Percentiles rank a stretch among this genome's conserved stretches.
phyloP scores from a whole-genome alignment of 2,797 vertebrate species.

The Gymnoscopelus braueri region DNA sequence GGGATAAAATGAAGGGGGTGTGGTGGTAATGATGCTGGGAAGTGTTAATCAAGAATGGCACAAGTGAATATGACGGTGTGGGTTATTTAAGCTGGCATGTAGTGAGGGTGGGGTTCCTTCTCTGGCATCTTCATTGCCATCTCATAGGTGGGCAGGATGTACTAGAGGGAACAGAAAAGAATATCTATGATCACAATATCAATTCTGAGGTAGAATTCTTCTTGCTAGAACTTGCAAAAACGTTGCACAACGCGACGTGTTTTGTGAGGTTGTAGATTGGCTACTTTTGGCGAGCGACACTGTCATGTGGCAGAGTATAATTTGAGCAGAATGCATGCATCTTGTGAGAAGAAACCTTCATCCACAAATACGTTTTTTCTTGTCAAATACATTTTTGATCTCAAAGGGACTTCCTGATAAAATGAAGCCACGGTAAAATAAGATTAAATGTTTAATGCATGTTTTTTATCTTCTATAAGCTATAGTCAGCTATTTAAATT shows the following conservation, averaged over 20 bases:
- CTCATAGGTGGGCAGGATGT: constrained; percentile 96
- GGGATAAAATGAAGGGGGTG: constrained; percentile 5
- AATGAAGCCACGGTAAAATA: too few species aligned
- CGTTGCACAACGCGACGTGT: too few species aligned
- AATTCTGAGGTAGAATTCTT: too few species aligned
- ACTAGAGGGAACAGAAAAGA: constrained; percentile 74
- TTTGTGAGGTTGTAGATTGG: too few species aligned
- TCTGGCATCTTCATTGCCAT: constrained; percentile 99
- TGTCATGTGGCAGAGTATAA: too few species aligned
- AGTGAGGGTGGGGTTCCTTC: constrained; percentile 96
- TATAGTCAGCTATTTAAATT: background rate
- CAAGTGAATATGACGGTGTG: constrained; percentile 66
- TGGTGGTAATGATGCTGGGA: constrained; percentile 17
- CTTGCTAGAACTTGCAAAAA: too few species aligned
- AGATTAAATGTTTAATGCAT: too few species aligned
- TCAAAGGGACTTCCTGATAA: background rate
- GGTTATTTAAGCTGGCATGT: constrained; percentile 90
- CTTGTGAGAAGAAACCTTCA: background rate
- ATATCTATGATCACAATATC: background rate
- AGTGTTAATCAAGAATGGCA: constrained; percentile 48
- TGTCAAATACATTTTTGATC: background rate
- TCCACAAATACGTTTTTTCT: too few species aligned
- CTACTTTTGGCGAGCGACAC: too few species aligned
- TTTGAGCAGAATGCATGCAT: background rate
- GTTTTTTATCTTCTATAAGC: background rate